These are phyloP conservation scores for Melanocharis versteri DNA, from an alignment of 2,113 vertebrate genomes.

Conservation along the genomic window DNA sequence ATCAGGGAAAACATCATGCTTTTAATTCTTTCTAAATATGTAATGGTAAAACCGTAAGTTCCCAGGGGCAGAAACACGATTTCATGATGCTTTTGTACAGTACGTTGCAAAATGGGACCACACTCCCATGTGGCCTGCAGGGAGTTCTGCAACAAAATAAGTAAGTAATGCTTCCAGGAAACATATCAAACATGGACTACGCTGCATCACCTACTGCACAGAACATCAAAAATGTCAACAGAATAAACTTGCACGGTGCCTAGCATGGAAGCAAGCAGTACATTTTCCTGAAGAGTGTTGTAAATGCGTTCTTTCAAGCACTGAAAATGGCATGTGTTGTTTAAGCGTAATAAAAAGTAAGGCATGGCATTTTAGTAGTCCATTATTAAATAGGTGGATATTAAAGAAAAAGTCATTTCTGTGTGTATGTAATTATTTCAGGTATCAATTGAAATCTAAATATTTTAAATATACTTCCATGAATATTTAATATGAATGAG, in stretches of 20 bases:
- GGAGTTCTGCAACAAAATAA: not conserved
- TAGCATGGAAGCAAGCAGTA: not conserved
- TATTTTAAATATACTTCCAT: not conserved
- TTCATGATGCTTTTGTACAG: not conserved
- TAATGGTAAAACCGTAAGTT: not conserved
- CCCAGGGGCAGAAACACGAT: not conserved
- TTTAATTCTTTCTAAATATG: not conserved
- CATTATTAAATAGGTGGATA: not conserved
- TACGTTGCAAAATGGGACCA: not conserved
- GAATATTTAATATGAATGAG: not conserved
- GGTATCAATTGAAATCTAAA: not conserved
- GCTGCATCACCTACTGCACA: not conserved
- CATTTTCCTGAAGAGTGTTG: not conserved
- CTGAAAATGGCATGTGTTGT: not conserved
- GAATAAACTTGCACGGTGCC: not conserved
- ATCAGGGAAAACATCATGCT: not conserved
- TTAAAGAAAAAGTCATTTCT: not conserved
- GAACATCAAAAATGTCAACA: not conserved
- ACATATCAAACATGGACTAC: not conserved
- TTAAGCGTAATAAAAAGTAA: not conserved
- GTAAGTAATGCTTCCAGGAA: constrained; percentile 13
- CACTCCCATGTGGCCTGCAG: not conserved
- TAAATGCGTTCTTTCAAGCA: not conserved
- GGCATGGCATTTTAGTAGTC: not conserved
- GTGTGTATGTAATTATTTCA: not conserved